Conservation (phyloP, 1,140 invertebrate genomes). For the Panagrolaimus sp. region DNA sequence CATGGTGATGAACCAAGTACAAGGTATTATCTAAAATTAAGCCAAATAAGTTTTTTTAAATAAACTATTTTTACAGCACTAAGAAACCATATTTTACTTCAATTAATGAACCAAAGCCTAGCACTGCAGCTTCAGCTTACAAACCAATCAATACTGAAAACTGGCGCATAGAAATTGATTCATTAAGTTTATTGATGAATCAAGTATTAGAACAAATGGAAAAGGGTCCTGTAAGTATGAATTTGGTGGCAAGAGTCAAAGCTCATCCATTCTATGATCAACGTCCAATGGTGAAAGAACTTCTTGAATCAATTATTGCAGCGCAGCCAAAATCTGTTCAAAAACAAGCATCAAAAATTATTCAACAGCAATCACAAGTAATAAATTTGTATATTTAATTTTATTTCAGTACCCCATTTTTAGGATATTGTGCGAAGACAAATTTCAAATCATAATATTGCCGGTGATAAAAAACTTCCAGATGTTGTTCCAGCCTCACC, state of each 20-base stretch:
- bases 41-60: too few species aligned
- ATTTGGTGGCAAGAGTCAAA: constrained; percentile 50
- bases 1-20: not conserved
- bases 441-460: constrained; percentile 19
- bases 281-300: constrained; percentile 56
- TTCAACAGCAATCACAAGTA: constrained; percentile 41
- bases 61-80: too few species aligned
- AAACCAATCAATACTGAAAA: constrained; percentile 20
- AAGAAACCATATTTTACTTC: constrained; percentile 5
- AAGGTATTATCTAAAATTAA: not conserved
- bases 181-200: constrained; percentile 56
- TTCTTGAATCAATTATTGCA: constrained; percentile 52
- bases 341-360: constrained; percentile 53
- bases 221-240: constrained; percentile 52
- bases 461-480: constrained; percentile 13
- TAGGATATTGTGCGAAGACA: constrained; percentile 24
- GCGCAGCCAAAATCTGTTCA: constrained; percentile 53
- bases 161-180: constrained; percentile 50
- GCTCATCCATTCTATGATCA: constrained; percentile 54
- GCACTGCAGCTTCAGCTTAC: not conserved
- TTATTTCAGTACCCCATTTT: not conserved
- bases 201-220: constrained; percentile 58
- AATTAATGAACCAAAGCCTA: constrained; percentile 11
- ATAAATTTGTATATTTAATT: too few species aligned
- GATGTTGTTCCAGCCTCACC: constrained; percentile 6